Conservation (phyloP, 2,797 vertebrate species). For the Falco cherrug region DNA sequence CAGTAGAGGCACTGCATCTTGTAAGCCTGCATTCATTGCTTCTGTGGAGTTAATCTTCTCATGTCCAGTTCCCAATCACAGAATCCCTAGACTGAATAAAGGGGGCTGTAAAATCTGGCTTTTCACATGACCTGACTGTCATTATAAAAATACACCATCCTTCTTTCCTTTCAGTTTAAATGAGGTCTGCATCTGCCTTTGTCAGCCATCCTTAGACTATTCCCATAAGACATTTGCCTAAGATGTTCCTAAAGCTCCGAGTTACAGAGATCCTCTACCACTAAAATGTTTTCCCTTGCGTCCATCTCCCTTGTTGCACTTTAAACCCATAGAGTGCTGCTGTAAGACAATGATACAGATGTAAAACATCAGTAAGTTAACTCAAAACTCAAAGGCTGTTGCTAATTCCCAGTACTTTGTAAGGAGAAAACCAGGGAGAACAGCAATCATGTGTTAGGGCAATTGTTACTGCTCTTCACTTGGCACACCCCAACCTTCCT, state of each 20-base stretch:
- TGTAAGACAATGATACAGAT: neutral
- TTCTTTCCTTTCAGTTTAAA: neutral
- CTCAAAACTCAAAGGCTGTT: neutral
- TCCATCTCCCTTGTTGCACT: neutral
- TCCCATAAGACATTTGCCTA: neutral
- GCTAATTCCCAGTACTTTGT: neutral
- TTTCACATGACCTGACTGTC: neutral
- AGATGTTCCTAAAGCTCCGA: neutral
- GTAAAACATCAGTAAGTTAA: neutral
- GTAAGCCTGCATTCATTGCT: neutral
- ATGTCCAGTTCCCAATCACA: neutral
- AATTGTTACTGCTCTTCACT: neutral
- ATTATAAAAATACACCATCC: neutral
- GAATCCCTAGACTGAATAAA: neutral
- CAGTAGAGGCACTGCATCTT: neutral
- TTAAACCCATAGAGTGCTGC: neutral
- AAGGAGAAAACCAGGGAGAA: neutral
- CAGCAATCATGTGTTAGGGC: neutral
- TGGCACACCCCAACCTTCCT: neutral
- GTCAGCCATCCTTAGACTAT: neutral
- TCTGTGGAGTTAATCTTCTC: neutral
- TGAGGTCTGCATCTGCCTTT: neutral
- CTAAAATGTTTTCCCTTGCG: neutral
- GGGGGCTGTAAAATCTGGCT: neutral
- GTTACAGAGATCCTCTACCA: neutral